Evolutionary conservation across 2,888 invertebrate species (phyloP).

Genomic region (Allygus modestus): DNA sequence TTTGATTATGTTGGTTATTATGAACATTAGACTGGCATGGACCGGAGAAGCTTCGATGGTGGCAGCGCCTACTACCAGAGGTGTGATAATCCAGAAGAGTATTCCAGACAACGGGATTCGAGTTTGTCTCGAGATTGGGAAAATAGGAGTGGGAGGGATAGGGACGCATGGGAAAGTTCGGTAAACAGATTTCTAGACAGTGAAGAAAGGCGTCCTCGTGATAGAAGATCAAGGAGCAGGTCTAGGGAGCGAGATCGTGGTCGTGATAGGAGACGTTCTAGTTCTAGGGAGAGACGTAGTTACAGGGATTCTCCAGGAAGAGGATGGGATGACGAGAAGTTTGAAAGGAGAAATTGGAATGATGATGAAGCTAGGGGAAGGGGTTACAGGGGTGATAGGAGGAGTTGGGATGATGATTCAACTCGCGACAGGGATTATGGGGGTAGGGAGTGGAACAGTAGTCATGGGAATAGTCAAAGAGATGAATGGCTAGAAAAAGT

Average conservation of each 20-base stretch:
- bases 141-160: slow-evolving; percentile 50
- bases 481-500: slow-evolving; percentile 61
- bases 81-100: slow-evolving; percentile 59
- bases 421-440: slow-evolving; percentile 56
- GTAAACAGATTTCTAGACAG: slow-evolving; percentile 69
- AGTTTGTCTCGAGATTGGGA: slow-evolving; percentile 52
- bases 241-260: slow-evolving; percentile 67
- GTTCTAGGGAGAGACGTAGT: slow-evolving; percentile 61
- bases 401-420: slow-evolving; percentile 72
- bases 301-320: slow-evolving; percentile 52
- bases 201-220: slow-evolving; percentile 65
- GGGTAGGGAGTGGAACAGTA: slow-evolving; percentile 34
- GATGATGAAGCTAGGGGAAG: slow-evolving; percentile 69
- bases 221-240: slow-evolving; percentile 67
- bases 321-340: slow-evolving; percentile 42
- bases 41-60: slow-evolving; percentile 65
- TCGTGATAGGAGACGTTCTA: slow-evolving; percentile 65
- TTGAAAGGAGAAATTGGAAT: slow-evolving; percentile 60
- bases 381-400: slow-evolving; percentile 71
- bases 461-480: slow-evolving; percentile 67
- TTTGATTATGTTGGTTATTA: slow-evolving; percentile 67
- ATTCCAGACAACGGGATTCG: slow-evolving; percentile 57
- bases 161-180: slow-evolving; percentile 68
- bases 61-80: slow-evolving; percentile 63
- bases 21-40: slow-evolving; percentile 66